Base-by-base conservation (phyloP, 2,888 invertebrate species). In the Parnassius mnemosyne region DNA sequence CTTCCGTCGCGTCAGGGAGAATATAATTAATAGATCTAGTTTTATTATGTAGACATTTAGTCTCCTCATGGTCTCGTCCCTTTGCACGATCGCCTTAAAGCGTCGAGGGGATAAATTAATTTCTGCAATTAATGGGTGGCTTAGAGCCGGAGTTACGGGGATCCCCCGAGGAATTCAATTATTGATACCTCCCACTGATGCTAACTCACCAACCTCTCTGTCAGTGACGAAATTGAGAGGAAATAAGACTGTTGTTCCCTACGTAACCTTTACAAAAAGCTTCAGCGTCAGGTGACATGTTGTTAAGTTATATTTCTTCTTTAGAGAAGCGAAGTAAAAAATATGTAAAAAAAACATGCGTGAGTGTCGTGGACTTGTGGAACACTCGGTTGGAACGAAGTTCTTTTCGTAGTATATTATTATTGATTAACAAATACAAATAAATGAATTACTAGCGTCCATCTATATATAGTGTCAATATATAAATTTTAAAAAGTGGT, bases 121-220 rank as follows among this genome's bases (percentile, higher is more conserved):
- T 81, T 81, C 72, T 80, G 83, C 88, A 87, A 87, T 88, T 88
- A 87, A 87, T 84, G 71, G 74, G 79, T 80, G 82, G 81, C 73
- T 83, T 75, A 78, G 78, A 76, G 71, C 65, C 65, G 61, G 61
- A 63, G 66, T 69, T 70, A 63, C 72, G 71, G 72, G 68, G 71
- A 71, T 74, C 75, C 81, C 81, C 80, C 71, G 70, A 72, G 72
- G 74, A 81, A 86, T 85, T 87, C 83, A 83, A 87, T 88, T 86
- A 87, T 85, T 82, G 81, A 83, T 83, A 75, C 75, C 80, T 74
- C 69, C 69, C 65, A 67, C 63, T 66, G 66, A 63, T 53, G 49
- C 41, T 50, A 5, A 43, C 25, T 61, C 47, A 42, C 12, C 41
- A 53, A 61, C 49, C 51, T 61, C 46, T 46, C 51, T 46, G 25